Evolutionary conservation across 2,113 vertebrate species (phyloP), one percentile per base, ranked within the genome.

Genomic region (Sigmodon hispidus): DNA sequence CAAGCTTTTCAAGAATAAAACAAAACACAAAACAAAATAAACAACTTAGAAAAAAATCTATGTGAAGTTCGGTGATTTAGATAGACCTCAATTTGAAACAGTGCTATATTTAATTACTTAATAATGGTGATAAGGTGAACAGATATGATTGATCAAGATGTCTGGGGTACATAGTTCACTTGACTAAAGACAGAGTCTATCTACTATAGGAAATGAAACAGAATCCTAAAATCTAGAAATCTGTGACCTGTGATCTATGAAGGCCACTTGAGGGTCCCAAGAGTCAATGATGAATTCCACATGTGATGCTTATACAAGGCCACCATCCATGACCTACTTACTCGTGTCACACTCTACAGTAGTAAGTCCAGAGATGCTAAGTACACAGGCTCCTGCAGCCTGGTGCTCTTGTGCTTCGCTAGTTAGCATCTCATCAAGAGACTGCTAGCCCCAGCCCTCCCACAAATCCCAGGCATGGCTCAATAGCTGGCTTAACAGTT

Each of bases 1-100:
- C 90, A 61, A 96, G 88, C 73, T 97, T 96, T 98, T 98, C 83
- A 89, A 73, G 80, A 92, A 90, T 69, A 95, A 59, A 89, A 90
- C 89, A 76, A 85, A 65, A 93, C 63, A 93, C 96, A 90, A 45
- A 89, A 94, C 75, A 91, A 43, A 90, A 40, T n/a, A 93, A 95
- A 75, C 34, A 70, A 70, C 67, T 70, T 70, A 17, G 29, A 77
- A 96, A 90, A 98, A 97, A 98, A 97, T 94, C 55, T 70, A 88
- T 87, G 83, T 85, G 21, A 96, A 97, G 43, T 96, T 97, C 95
- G 40, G 31, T 57, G 85, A 93, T 96, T 95, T 70, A n/a, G 16
- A 70, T 91, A 83, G 65, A 1, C 0, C 36, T 96, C 36, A 43
- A n/a, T 80, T n/a, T 65, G 40, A 88, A 89, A 72, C 24, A 43